Conservation (phyloP, 1,140 invertebrate species). For the Lepidotrigona ventralis region DNA sequence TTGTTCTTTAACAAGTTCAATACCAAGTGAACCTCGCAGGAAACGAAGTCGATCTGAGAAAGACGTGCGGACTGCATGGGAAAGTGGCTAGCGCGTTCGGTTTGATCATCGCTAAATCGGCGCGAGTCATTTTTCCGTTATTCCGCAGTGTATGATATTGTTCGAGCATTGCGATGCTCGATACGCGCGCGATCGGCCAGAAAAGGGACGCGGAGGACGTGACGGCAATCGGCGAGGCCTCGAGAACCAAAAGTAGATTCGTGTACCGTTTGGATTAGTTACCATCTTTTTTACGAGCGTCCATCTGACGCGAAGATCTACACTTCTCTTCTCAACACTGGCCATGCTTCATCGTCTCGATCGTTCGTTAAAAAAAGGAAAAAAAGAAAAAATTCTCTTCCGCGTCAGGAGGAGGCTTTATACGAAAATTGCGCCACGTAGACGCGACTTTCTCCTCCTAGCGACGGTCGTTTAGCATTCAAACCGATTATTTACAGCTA, state of each 20-base stretch:
- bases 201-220: constrained; percentile 45
- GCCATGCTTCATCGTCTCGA: background rate
- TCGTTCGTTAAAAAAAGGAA: background rate
- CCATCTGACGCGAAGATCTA: constrained; percentile 19
- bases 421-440: constrained; percentile 39
- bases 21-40: too few species aligned
- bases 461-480: constrained; percentile 34
- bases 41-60: too few species aligned
- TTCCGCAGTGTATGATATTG: constrained; percentile 33
- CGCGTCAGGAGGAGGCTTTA: background rate
- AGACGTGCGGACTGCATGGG: background rate
- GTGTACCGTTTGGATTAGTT: constrained; percentile 43
- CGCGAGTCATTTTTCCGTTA: constrained; percentile 46
- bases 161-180: constrained; percentile 45
- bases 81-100: background rate
- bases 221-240: constrained; percentile 40
- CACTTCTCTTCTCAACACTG: background rate
- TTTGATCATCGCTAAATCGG: constrained; percentile 44
- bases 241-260: constrained; percentile 43
- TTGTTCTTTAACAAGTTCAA: too few species aligned
- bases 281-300: constrained; percentile 29
- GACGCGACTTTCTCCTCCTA: constrained; percentile 40
- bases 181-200: constrained; percentile 25
- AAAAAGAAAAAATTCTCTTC: constrained; percentile 1
- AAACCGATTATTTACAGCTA: background rate